phyloP scores from a whole-genome alignment of 1,140 invertebrate genomes.

The Drosophila asahinai region DNA sequence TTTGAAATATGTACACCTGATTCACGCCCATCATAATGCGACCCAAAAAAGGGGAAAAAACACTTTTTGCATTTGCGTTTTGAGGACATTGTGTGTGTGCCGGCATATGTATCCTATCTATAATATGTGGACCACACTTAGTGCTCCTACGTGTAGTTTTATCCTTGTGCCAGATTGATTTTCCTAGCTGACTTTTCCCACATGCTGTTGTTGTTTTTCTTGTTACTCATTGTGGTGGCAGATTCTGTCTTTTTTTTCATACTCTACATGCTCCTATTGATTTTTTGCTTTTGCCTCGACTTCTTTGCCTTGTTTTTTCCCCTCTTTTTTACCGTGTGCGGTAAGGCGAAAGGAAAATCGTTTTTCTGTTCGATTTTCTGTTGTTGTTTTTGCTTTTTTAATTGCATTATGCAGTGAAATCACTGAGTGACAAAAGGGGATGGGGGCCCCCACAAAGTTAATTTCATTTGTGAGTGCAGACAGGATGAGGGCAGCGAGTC shows the following conservation, averaged over 20 bases:
- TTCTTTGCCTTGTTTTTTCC: not conserved
- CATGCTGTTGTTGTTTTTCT: constrained; percentile 14
- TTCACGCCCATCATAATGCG: constrained; percentile 31
- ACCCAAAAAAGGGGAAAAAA: constrained; percentile 1
- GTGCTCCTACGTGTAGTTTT: constrained; percentile 39
- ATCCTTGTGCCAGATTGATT: constrained; percentile 81
- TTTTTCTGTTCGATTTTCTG: constrained; percentile 25
- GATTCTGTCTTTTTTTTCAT: constrained; percentile 41
- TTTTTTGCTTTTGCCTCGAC: constrained; percentile 42
- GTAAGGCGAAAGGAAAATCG: constrained; percentile 58
- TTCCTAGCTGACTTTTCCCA: constrained; percentile 39
- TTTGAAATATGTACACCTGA: constrained; percentile 29
- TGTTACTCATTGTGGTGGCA: constrained; percentile 53
- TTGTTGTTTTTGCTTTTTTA: constrained; percentile 50
- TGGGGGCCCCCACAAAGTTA: constrained; percentile 39
- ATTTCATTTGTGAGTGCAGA: constrained; percentile 58
- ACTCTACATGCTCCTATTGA: constrained; percentile 58
- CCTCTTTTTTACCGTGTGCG: constrained; percentile 6
- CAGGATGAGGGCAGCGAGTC: constrained; percentile 45
- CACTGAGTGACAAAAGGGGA: constrained; percentile 21
- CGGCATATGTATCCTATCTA: constrained; percentile 26
- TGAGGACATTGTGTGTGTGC: constrained; percentile 10
- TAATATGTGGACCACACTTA: constrained; percentile 35
- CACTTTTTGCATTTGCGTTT: constrained; percentile 32
- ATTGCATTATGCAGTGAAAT: constrained; percentile 77